Evolutionary conservation across 2,797 vertebrate species (phyloP), one percentile per base, ranked within the genome.

Genomic region (Champsocephalus gunnari): DNA sequence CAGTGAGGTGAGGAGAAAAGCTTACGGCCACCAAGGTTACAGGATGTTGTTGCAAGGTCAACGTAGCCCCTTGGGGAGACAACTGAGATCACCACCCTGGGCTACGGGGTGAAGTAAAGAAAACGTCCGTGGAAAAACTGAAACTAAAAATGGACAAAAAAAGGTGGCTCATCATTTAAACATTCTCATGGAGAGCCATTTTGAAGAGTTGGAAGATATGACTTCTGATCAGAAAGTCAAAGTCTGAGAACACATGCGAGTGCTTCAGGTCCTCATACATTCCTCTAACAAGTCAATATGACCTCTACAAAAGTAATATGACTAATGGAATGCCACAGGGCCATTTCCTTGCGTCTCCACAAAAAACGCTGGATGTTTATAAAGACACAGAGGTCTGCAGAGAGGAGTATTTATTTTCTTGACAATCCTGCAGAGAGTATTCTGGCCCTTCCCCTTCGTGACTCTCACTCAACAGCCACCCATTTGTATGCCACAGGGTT

Each of bases 391-490:
- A 83, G 89, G 87, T 88, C 88, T 91, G 85, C 83, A 87, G 84
- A 87, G 86, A 90, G 65, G 81, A 86, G 55, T 93, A 90, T 96
- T 95, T 95, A 94, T 95, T 95, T 95, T 95, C 90, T 81, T 84
- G 93, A 89, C 89, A 85, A 89, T 92, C 86, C 92, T 93, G 87
- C 86, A 86, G 89, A 93, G 89, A 87, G 88, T 87, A 89, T 83
- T 84, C 92, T 87, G 92, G 91, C 81, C 89, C 88, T 91, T 93
- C 87, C 91, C 81, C 84, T 88, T 83, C 70, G 56, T 80, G 90
- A 91, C 81, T 78, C 91, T 95, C 94, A 93, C 92, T 95, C 94
- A 94, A 92, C 94, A 93, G 89, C 75, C 90, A 89, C 93, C 94
- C 94, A 94, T 95, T 95, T 95, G 92, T 93, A 83, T 85, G 92